phyloP scores from a whole-genome alignment of 2,797 vertebrate genomes.

The Clarias fuscus region DNA sequence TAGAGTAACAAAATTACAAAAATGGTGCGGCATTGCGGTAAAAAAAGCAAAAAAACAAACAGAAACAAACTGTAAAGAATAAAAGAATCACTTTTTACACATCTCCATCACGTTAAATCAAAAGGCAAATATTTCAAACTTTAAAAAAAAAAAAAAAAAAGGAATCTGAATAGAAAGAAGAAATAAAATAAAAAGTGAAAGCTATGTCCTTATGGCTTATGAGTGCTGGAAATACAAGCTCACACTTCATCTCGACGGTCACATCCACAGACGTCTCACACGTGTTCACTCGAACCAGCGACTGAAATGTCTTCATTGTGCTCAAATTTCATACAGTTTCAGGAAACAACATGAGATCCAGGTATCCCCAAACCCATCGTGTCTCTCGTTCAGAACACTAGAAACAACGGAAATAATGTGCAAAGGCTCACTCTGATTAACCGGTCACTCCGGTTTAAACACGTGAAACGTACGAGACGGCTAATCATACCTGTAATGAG shows the following conservation, averaged over 20 bases:
- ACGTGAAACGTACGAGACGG: background rate
- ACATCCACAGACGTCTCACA: background rate
- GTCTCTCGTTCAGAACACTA: slow-evolving; percentile 7
- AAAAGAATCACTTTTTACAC: slow-evolving; percentile 43
- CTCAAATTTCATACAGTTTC: slow-evolving; percentile 24
- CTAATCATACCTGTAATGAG: background rate
- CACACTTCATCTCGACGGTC: background rate
- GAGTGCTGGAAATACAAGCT: slow-evolving; percentile 58
- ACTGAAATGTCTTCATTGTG: slow-evolving; percentile 33
- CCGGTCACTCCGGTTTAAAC: slow-evolving; percentile 6
- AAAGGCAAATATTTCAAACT: slow-evolving; percentile 38
- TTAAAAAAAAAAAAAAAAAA: slow-evolving; percentile 16
- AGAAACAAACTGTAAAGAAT: background rate
- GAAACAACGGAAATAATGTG: slow-evolving; percentile 30
- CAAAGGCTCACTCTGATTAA: slow-evolving; percentile 40
- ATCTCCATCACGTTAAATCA: slow-evolving; percentile 58
- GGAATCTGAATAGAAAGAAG: slow-evolving; percentile 27
- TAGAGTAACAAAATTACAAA: slow-evolving; percentile 35
- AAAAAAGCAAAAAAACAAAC: background rate
- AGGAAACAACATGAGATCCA: background rate
- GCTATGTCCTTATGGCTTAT: slow-evolving; percentile 71
- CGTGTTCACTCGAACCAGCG: background rate
- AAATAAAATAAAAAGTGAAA: slow-evolving; percentile 56
- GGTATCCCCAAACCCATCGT: background rate
- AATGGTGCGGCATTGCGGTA: slow-evolving; percentile 34